These are phyloP conservation scores for Lindbergichthys nudifrons DNA, from an alignment of 2,797 vertebrate species.

Conservation along the genomic window DNA sequence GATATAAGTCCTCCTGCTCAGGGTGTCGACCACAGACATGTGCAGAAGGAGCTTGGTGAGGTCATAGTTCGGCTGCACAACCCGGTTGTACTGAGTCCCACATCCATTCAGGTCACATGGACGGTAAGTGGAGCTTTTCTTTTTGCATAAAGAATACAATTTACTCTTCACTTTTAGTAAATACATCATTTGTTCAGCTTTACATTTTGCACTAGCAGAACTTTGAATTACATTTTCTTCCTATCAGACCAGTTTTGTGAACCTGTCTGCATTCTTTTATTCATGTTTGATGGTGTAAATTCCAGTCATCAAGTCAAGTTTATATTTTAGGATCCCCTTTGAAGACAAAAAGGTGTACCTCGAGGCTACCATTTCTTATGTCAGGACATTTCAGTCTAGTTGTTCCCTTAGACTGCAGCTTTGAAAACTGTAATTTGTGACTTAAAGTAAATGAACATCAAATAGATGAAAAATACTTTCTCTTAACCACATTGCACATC, in stretches of 20 bases:
- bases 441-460: constrained; percentile 77
- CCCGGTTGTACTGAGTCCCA: constrained; percentile 94
- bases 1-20: constrained; percentile 98
- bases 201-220: neutral
- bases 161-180: neutral
- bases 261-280: constrained; percentile 23
- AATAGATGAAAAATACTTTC: constrained; percentile 62
- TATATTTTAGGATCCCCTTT: constrained; percentile 53
- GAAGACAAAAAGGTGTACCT: constrained; percentile 58
- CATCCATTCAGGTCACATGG: constrained; percentile 97
- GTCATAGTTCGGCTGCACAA: constrained; percentile 95
- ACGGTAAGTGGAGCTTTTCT: constrained; percentile 85
- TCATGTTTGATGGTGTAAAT: constrained; percentile 47
- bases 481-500: constrained; percentile 65
- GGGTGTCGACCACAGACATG: constrained; percentile 97
- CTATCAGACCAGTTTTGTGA: neutral
- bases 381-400: constrained; percentile 49
- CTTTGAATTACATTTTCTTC: no score
- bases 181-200: neutral
- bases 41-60: constrained; percentile 97
- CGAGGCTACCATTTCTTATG: constrained; percentile 63
- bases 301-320: constrained; percentile 49
- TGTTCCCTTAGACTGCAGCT: constrained; percentile 55
- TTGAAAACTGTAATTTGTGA: constrained; percentile 76
- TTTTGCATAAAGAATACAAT: neutral